Percentiles rank a stretch among this genome's conserved stretches.
These are phyloP conservation scores for Drosophila pruinosa DNA, from an alignment of 1,140 invertebrate genomes.

Conservation along the genomic window DNA sequence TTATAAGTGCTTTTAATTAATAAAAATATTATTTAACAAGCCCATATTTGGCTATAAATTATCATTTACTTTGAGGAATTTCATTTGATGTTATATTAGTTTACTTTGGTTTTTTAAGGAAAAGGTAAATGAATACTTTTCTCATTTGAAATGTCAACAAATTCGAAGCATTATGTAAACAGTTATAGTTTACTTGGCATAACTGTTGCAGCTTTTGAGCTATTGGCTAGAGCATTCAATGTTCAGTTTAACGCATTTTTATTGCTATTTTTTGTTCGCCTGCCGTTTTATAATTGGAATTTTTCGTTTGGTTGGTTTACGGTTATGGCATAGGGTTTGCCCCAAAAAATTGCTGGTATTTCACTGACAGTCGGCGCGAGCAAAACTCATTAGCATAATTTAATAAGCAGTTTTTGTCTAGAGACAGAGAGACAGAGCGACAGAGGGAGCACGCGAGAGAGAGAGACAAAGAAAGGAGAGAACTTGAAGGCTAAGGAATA, in stretches of 20 bases:
- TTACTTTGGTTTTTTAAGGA: no score
- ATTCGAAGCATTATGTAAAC: no score
- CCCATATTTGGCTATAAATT: no score
- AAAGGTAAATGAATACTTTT: no score
- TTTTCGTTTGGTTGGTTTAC: constrained; percentile 45
- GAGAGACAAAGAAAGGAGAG: neutral
- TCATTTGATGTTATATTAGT: no score
- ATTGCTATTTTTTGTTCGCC: constrained; percentile 24
- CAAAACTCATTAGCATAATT: constrained; percentile 79
- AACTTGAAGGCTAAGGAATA: neutral
- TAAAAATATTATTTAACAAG: no score
- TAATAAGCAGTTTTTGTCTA: constrained; percentile 73
- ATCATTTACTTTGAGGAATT: no score
- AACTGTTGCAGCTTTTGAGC: no score
- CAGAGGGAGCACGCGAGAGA: neutral
- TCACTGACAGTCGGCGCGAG: constrained; percentile 40
- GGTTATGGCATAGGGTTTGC: constrained; percentile 3
- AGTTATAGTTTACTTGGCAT: no score
- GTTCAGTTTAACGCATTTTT: neutral
- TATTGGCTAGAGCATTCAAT: neutral
- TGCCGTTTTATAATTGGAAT: constrained; percentile 64
- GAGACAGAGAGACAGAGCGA: neutral
- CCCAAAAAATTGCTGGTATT: constrained; percentile 21
- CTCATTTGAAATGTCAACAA: no score
- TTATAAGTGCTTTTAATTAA: no score